These are phyloP conservation scores for Nothura maculosa DNA, from an alignment of 2,797 vertebrate genomes.

Conservation along the genomic window DNA sequence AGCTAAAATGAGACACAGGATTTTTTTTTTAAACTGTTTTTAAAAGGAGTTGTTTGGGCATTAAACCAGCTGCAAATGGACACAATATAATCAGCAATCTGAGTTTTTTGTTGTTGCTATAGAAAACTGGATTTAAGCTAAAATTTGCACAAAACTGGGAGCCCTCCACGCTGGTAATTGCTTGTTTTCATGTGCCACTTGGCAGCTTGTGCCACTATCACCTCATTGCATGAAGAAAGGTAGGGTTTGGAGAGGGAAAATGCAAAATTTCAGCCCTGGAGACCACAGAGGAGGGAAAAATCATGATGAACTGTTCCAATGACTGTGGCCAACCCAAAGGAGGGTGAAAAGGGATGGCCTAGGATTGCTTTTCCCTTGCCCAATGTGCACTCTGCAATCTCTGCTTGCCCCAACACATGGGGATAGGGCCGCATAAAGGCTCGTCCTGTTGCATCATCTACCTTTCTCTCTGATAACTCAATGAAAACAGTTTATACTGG, in stretches of 20 bases:
- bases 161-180: conserved; percentile 17
- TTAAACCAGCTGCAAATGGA: neutral
- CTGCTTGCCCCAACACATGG: accelerated
- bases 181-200: conserved; percentile 5
- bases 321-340: accelerated
- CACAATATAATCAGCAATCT: neutral
- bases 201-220: conserved; percentile 6
- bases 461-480: neutral
- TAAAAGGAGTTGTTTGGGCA: neutral
- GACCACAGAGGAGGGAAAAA: neutral
- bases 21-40: neutral
- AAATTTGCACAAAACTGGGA: conserved; percentile 17
- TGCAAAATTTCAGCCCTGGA: neutral
- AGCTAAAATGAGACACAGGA: neutral
- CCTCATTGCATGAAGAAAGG: neutral
- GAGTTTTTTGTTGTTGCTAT: neutral
- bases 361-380: neutral
- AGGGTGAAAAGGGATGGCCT: neutral
- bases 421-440: neutral
- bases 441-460: neutral
- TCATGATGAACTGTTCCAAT: neutral
- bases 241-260: neutral
- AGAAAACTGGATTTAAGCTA: conserved; percentile 12
- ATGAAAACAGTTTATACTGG: neutral
- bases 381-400: neutral